Evolutionary conservation across 2,888 invertebrate species (phyloP), one percentile per base, ranked within the genome.

Genomic region (Andrena chrysosceles): DNA sequence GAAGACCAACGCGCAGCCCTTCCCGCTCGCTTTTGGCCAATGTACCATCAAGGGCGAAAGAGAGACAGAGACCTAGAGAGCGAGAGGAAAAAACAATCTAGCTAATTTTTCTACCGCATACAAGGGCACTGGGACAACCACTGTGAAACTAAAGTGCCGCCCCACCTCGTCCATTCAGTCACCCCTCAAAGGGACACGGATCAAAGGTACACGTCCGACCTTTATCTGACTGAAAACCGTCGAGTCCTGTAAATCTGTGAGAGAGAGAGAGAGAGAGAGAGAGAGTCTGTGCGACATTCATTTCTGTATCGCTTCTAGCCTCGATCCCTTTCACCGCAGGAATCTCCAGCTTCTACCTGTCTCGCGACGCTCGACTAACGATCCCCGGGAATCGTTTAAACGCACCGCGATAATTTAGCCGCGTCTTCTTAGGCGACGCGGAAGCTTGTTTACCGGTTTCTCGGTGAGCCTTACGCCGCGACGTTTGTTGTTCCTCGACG

Each of bases 81-180:
- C 68, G 67, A 4, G 64, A 78, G 76, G 42, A 83, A 87, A 90
- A 87, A 86, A 86, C 89, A 89, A 91, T 91, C 85, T 79, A 89
- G 87, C 90, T 88, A 91, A 91, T 91, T 91, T 91, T 81, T 90
- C 88, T 85, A 85, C 85, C 83, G 88, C 84, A 72, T 81, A 87
- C 88, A 88, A 90, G 90, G 91, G 87, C 91, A 91, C 85, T 91
- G 89, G 90, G 90, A 88, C 90, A 90, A 85, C 81, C 87, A 63
- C 79, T 71, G 76, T 77, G 81, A 87, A 85, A 83, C 86, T 78
- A 72, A 88, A 81, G 81, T 81, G 85, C 69, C 77, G 71, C 83
- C 84, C 83, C 81, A 67, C 68, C 83, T 79, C 69, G 78, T 52
- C 83, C 77, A 88, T 88, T 88, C 86, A 82, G 79, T 71, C 75